A percentile compares a stretch with the other conserved stretches of the same genome.
phyloP scores from a whole-genome alignment of 2,797 vertebrate genomes.

The Dipus sagitta region DNA sequence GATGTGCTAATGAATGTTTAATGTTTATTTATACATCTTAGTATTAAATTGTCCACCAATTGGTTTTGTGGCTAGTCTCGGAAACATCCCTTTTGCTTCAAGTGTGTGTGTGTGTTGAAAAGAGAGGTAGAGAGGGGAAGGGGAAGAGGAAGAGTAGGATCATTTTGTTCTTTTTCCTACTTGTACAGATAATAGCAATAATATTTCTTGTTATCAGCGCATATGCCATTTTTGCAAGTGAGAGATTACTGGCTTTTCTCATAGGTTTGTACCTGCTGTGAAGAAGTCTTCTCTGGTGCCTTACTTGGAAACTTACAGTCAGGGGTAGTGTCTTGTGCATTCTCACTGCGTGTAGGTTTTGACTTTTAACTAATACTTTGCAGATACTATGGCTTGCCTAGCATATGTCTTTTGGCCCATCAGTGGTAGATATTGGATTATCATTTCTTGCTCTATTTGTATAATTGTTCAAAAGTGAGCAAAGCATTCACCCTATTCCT shows the following conservation, averaged over 20 bases:
- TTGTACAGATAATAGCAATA: constrained; percentile 21
- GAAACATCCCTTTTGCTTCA: not conserved
- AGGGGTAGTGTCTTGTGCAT: not conserved
- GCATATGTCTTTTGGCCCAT: not conserved
- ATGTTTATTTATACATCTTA: constrained; percentile 1
- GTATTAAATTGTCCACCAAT: not conserved
- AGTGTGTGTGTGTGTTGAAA: not conserved
- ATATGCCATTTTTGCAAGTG: not conserved
- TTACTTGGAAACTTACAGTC: not conserved
- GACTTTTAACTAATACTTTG: not conserved
- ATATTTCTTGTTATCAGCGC: not conserved
- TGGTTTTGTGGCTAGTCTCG: not conserved
- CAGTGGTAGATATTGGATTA: not conserved
- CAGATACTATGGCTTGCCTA: not conserved
- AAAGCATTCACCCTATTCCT: not conserved
- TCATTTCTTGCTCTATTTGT: not conserved
- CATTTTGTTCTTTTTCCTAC: not conserved
- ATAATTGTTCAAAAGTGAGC: not conserved
- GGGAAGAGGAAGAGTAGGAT: not conserved
- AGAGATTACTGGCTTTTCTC: not conserved
- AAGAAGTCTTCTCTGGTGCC: not conserved
- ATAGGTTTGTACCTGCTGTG: not conserved
- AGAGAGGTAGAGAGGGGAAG: not conserved
- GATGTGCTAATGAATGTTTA: constrained; percentile 29
- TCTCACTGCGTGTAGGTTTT: not conserved